Conservation (phyloP, 2,888 invertebrate species). For the Parelbella ahira region DNA sequence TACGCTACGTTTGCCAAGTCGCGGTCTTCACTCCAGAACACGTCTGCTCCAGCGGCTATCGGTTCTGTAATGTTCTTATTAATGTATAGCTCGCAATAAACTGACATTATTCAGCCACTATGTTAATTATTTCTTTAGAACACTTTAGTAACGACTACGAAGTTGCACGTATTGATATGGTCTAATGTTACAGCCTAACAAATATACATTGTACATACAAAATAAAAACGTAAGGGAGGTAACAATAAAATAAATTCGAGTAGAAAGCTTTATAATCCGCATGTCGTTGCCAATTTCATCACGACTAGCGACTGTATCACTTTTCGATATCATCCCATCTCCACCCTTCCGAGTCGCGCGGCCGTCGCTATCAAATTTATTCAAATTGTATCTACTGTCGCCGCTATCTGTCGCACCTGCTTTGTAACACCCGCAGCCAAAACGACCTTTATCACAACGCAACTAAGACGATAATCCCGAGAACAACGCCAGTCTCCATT, state of each 20-base stretch:
- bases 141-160: no score
- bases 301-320: constrained; percentile 55
- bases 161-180: no score
- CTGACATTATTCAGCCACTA: no score
- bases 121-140: no score
- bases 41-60: no score
- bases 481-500: constrained; percentile 43
- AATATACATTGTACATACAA: no score
- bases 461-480: constrained; percentile 34
- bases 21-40: no score
- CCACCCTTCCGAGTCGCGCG: constrained; percentile 49
- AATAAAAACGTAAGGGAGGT: no score
- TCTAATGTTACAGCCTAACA: no score
- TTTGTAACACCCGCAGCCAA: constrained; percentile 37
- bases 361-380: constrained; percentile 69
- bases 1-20: no score
- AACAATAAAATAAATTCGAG: constrained; percentile 37
- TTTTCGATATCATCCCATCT: constrained; percentile 54
- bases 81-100: no score
- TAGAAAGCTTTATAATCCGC: constrained; percentile 49
- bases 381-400: constrained; percentile 71
- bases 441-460: constrained; percentile 25
- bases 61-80: no score
- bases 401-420: constrained; percentile 61
- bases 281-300: constrained; percentile 61